Conservation (phyloP, 2,797 vertebrate genomes). For the Muscicapa striata region DNA sequence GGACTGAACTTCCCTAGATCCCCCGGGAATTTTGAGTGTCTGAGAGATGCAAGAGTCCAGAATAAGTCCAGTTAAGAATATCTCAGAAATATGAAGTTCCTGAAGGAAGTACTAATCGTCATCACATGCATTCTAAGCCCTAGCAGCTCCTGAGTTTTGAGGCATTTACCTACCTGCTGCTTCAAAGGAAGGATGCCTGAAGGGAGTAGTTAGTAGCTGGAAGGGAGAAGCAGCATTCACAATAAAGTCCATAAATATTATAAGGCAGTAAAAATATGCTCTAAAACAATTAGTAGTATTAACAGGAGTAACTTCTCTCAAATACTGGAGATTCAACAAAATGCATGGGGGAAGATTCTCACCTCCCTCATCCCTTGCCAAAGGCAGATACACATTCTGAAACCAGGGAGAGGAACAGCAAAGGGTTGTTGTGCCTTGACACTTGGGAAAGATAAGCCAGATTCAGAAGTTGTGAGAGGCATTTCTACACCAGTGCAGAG, state of each 20-base stretch:
- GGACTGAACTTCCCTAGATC: conserved; percentile 15
- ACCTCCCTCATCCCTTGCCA: background rate
- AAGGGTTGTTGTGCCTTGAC: background rate
- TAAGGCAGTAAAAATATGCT: background rate
- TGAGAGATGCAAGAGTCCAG: background rate
- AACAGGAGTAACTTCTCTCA: background rate
- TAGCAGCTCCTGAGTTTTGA: background rate
- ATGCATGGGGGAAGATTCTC: background rate
- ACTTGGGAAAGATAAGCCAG: conserved; percentile 29
- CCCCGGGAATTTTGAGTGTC: conserved; percentile 5
- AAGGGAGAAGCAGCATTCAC: background rate
- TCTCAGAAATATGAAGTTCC: conserved; percentile 24
- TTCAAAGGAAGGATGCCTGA: background rate
- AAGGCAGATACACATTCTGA: background rate
- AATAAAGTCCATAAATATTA: background rate
- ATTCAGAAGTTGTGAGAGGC: conserved; percentile 34
- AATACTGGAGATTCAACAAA: background rate
- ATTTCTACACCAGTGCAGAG: conserved; percentile 26
- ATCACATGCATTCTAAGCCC: background rate
- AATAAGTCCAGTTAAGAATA: background rate
- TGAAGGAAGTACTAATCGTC: conserved; percentile 19
- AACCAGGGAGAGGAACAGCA: background rate
- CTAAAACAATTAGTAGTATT: background rate
- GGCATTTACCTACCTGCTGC: background rate
- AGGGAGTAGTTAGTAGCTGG: background rate